Evolutionary conservation across 2,113 vertebrate genomes (phyloP).

Genomic region (Hemichromis elongatus): DNA sequence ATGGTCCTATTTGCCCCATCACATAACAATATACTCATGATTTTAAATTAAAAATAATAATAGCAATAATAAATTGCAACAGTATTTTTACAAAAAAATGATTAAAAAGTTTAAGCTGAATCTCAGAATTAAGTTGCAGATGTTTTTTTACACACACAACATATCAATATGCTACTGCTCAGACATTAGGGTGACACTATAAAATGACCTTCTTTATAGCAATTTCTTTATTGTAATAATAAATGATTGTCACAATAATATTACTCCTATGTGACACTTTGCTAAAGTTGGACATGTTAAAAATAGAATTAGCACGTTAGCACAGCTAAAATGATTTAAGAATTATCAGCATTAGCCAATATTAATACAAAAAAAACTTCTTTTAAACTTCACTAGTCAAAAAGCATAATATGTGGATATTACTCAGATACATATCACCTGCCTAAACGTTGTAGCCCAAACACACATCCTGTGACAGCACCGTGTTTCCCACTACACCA

Average conservation of each 20-base stretch:
- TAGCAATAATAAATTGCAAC: neutral
- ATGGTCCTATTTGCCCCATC: neutral
- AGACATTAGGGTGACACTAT: neutral
- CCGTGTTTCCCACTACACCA: neutral
- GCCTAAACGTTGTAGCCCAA: fast-evolving
- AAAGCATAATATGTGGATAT: too few relatives aligned
- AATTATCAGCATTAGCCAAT: neutral
- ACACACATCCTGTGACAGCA: too few relatives aligned
- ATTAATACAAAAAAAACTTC: neutral
- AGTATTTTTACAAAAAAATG: neutral
- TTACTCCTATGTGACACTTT: neutral
- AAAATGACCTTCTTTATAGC: fast-evolving
- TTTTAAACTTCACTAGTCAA: neutral
- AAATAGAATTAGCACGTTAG: fast-evolving
- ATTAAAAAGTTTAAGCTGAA: neutral
- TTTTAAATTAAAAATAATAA: neutral
- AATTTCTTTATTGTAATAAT: fast-evolving
- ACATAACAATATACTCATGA: neutral
- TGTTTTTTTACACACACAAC: neutral
- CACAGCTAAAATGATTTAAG: neutral
- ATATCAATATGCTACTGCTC: neutral
- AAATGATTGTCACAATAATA: neutral
- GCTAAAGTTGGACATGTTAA: neutral
- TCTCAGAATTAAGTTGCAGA: neutral
- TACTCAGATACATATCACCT: neutral